Percentiles rank a stretch among this genome's conserved stretches.
Conservation (phyloP, 2,113 vertebrate species). For the Xyliphius kryptos region DNA sequence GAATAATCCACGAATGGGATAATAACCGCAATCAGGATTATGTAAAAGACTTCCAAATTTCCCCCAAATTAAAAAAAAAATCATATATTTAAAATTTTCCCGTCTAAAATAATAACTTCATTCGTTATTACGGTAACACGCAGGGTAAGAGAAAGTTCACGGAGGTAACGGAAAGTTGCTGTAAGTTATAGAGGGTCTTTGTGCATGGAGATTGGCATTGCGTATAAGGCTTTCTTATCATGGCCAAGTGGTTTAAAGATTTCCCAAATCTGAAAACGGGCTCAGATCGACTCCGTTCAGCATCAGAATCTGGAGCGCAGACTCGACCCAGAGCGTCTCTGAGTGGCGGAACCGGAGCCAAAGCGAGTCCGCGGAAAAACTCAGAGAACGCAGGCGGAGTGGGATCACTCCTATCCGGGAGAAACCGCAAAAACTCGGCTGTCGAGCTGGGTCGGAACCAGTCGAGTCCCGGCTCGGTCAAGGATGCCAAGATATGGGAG, state of each 20-base stretch:
- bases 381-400: conserved; percentile 46
- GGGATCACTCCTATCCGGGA: conserved; percentile 60
- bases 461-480: conserved; percentile 46
- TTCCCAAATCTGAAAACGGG: conserved; percentile 84
- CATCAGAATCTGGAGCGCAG: conserved; percentile 68
- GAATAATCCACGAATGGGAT: too few relatives aligned
- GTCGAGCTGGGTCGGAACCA: conserved; percentile 68
- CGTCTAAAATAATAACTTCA: not conserved
- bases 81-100: not conserved
- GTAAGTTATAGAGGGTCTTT: conserved; percentile 27
- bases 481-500: conserved; percentile 69
- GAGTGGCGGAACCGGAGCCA: conserved; percentile 57
- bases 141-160: not conserved
- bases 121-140: not conserved
- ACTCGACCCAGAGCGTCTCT: conserved; percentile 63
- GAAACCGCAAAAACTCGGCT: conserved; percentile 81
- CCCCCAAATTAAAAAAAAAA: not conserved
- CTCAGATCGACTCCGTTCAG: conserved; percentile 70
- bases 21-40: too few relatives aligned
- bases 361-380: conserved; percentile 69
- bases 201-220: conserved; percentile 35
- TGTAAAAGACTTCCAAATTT: too few relatives aligned
- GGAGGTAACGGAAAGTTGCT: conserved; percentile 7
- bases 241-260: conserved; percentile 96
- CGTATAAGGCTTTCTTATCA: conserved; percentile 39